Evolutionary conservation across 1,140 invertebrate genomes (phyloP).

Genomic region (Bombus soroeensis): DNA sequence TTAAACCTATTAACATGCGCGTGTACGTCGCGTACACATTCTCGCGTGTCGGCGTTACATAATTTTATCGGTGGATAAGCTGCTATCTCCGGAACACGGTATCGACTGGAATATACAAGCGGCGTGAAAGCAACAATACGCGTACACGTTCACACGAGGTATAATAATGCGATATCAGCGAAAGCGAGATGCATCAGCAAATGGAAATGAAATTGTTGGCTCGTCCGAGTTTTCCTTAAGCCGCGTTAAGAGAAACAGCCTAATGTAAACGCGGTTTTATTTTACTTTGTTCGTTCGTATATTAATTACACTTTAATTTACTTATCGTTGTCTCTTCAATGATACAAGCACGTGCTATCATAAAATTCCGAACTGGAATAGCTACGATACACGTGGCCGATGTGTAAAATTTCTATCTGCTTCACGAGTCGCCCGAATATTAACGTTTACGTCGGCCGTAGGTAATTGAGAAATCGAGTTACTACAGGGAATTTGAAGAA

Average conservation of each 20-base stretch:
- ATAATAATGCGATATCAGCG: neutral
- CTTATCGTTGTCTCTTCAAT: neutral
- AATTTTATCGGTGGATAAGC: slow-evolving; percentile 50
- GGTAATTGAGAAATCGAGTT: neutral
- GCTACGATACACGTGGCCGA: neutral
- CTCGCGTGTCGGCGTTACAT: slow-evolving; percentile 32
- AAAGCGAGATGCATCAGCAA: neutral
- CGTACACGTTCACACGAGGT: too few relatives aligned
- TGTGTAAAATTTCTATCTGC: neutral
- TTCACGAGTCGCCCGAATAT: neutral
- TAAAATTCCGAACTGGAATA: neutral
- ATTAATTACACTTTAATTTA: too few relatives aligned
- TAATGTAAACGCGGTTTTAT: too few relatives aligned
- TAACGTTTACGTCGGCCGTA: neutral
- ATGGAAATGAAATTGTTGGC: neutral
- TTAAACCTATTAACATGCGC: slow-evolving; percentile 45
- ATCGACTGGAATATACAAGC: slow-evolving; percentile 9
- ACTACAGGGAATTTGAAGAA: neutral
- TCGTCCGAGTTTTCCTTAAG: neutral
- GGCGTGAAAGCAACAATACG: neutral
- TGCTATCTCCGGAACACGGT: slow-evolving; percentile 23
- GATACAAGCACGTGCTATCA: neutral
- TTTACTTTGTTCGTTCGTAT: neutral
- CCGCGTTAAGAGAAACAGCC: neutral
- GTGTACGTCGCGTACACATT: neutral